Evolutionary conservation across 2,113 vertebrate species (phyloP).

Genomic region (Tachysurus fulvidraco): DNA sequence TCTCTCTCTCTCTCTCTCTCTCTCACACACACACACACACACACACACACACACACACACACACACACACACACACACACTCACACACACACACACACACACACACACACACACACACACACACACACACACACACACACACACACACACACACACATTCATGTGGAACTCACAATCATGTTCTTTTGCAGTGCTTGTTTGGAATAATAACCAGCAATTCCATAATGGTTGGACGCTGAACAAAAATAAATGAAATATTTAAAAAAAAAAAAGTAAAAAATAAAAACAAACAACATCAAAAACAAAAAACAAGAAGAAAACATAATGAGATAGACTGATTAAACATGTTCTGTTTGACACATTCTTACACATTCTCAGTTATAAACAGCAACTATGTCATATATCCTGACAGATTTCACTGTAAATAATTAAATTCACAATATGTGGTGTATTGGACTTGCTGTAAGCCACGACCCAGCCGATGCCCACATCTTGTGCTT

Average conservation of each 20-base stretch:
- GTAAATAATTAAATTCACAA: not conserved
- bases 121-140: not conserved
- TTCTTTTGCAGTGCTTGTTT: conserved; percentile 73
- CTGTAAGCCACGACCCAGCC: conserved; percentile 77
- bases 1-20: no score
- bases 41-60: no score
- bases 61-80: no score
- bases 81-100: not conserved
- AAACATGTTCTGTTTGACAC: not conserved
- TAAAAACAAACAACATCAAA: no score
- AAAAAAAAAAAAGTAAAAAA: no score
- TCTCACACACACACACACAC: no score
- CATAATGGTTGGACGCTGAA: conserved; percentile 77
- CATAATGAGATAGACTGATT: no score
- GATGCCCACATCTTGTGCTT: conserved; percentile 71
- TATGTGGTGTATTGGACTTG: conserved; percentile 48
- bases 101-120: conserved; percentile 1
- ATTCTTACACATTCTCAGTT: not conserved
- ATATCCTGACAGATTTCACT: not conserved
- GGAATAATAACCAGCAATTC: conserved; percentile 74
- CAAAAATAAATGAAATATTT: conserved; percentile 36
- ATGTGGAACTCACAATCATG: conserved; percentile 74
- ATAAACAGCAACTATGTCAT: not conserved
- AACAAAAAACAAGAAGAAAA: no score
- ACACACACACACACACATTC: not conserved